Base-by-base conservation (phyloP, 2,113 vertebrate species). In the Alethe diademata region DNA sequence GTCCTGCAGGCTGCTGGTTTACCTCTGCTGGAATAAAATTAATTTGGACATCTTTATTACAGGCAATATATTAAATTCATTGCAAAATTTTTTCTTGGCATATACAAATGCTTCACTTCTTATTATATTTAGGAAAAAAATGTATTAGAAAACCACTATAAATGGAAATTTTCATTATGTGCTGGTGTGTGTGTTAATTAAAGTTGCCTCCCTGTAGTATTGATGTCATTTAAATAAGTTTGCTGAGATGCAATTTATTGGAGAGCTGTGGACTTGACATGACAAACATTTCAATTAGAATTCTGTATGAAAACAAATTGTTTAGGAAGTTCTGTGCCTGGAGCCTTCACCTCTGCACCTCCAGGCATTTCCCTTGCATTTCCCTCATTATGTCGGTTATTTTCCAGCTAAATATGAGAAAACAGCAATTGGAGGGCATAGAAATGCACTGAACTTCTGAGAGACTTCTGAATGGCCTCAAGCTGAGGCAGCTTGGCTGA, bases 101-200 rank as follows among this genome's bases (percentile, higher is more conserved):
- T 64, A 8, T 57, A 56, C 48, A 56, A 87, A 45, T 1, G 2
- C 25, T 84, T 88, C 8, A 33, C n/a, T 86, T 82, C 28, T 70
- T 48, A 47, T 8, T 86, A 40, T 48, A 33, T 86, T 60, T 69
- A 75, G 45, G 42, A 6, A 33, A 50, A 89, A 88, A 74, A 11
- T 8, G 13, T 33, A 38, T 53, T 74, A 61, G 57, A 64, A 92
- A 86, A 54, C 76, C 56, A 89, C 69, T 92, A 48, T 89, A 93
- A 92, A 95, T 91, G 80, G 87, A 95, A 95, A 91, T 84, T 92
- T 91, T 87, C 65, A 78, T 91, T 91, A 75, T 36, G 24, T 54
- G 42, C 16, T 67, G 16, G 9, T 71, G 23, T 47, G 26, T 33
- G 13, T 19, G 40, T 90, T 92, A 88, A 94, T 94, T 90, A 78